Base-by-base conservation (phyloP, 2,888 invertebrate species). In the Labia minor region DNA sequence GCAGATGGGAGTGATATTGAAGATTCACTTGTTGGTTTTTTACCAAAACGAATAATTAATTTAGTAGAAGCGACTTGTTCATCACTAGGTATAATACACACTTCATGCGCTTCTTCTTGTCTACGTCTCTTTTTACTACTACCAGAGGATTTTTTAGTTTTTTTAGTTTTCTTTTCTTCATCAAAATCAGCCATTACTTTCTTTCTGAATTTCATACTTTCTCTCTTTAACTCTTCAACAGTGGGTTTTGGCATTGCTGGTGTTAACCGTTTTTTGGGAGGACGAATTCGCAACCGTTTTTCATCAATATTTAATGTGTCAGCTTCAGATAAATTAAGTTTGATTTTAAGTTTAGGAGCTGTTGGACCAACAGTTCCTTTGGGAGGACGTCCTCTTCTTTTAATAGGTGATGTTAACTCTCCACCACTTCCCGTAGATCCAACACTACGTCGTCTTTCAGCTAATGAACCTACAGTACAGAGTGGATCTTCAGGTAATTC, bases 171-270 rank as follows among this genome's bases (percentile, higher is more conserved):
- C 71, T 87, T 87, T 71, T 83, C 84, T 72, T 86, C 86, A 68
- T 87, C 87, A 74, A 92, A 91, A 74, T 88, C 88, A 2, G 90
- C 90, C 89, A 91, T 90, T 1, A 93, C 87, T 82, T 84, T 85
- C 70, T 88, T 85, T 16, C 93, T 83, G 77, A 85, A 93, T 75
- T 91, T 92, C 92, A 93, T 92, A 72, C 89, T 90, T 73, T 92
- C 90, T 1, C 91, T 84, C 70, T 86, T 87, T 64, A 92, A 78
- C 74, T 92, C 91, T 77, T 92, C 90, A 70, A 92, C 84, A 69
- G 86, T 87, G 0, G 89, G 89, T 69, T 83, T 85, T 16, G 83
- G 84, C 37, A 71, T 68, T 68, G 70, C 70, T 68, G 80, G 81
- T 49, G 84, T 81, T 21, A 88, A 76, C 16, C 92, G 85, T 75